Evolutionary conservation across 2,888 invertebrate species (phyloP), one percentile per base, ranked within the genome.

Genomic region (Achlya flavicornis): DNA sequence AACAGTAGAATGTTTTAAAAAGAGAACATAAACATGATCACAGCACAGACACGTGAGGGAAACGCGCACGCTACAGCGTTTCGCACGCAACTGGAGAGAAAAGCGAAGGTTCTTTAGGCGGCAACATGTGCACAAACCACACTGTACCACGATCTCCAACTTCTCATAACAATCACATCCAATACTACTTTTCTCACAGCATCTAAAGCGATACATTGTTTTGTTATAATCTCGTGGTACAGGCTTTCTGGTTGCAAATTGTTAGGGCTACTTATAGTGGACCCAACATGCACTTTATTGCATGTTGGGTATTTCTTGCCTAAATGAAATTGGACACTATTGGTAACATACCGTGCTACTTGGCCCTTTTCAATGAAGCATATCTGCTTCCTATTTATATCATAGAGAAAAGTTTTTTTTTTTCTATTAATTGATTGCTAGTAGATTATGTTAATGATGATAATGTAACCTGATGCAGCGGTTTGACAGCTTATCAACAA

Each of bases 201-300:
- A 8, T 53, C 53, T 14, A 4, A 14, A n/a, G 14, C 58, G n/a
- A 58, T 5, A 33, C 12, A n/a, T 58, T 58, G n/a, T 58, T 61
- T 14, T n/a, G 48, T 19, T 57, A 53, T 53, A 38, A 19, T 48
- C 12, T 58, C 38, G 7, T 53, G 19, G 53, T 53, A 53, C 53
- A 53, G 53, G 53, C 4, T 53, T 53, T n/a, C 53, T 53, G 53
- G 53, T 10, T 19, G 53, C 53, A 53, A 59, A 46, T 35, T 66
- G 72, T 76, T 76, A 65, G 64, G 63, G 64, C 72, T 68, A 61
- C 64, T 59, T 19, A 64, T 62, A 61, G 33, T 46, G 6, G 61
- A 58, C 62, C 61, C 61, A 68, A 61, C 62, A 60, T 32, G 8
- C 63, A 62, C 57, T 59, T 33, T 12, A 59, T 61, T 14, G 26